These are phyloP conservation scores for Ochlodes sylvanus DNA, from an alignment of 2,888 invertebrate genomes.

Conservation along the genomic window DNA sequence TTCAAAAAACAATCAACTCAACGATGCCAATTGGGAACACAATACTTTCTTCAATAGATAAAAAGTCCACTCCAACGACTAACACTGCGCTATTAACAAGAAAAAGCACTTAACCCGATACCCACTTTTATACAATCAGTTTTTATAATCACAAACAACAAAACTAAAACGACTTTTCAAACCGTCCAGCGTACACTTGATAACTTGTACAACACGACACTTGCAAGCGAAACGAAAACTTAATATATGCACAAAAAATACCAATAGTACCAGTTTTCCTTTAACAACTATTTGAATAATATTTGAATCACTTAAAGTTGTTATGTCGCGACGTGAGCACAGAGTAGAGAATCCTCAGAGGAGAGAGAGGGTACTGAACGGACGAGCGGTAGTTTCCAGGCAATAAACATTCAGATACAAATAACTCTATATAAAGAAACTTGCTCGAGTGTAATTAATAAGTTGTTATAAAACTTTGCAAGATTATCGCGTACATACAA, in stretches of 20 bases:
- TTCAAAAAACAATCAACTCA: too few species aligned
- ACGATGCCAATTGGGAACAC: too few species aligned
- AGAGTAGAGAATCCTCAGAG: neutral
- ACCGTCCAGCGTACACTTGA: too few species aligned
- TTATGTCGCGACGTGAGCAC: neutral
- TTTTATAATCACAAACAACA: neutral
- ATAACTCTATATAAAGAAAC: neutral
- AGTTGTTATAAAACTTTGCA: conserved; percentile 7
- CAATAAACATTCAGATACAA: conserved; percentile 18
- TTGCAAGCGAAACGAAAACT: neutral
- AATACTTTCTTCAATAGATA: too few species aligned
- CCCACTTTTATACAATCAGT: neutral
- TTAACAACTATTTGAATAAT: neutral
- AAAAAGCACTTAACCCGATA: neutral
- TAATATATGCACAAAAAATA: neutral
- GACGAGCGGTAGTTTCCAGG: conserved; percentile 50
- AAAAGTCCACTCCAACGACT: too few species aligned
- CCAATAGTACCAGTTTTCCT: neutral
- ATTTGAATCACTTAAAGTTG: neutral
- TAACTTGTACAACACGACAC: neutral
- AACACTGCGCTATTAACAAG: neutral
- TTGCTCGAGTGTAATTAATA: conserved; percentile 6
- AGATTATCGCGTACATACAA: conserved; percentile 2
- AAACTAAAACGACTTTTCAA: neutral
- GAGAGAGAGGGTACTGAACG: conserved; percentile 41